Percentiles rank a stretch among this genome's conserved stretches.
phyloP scores from a whole-genome alignment of 2,888 invertebrate genomes.

The Aradus depressus region DNA sequence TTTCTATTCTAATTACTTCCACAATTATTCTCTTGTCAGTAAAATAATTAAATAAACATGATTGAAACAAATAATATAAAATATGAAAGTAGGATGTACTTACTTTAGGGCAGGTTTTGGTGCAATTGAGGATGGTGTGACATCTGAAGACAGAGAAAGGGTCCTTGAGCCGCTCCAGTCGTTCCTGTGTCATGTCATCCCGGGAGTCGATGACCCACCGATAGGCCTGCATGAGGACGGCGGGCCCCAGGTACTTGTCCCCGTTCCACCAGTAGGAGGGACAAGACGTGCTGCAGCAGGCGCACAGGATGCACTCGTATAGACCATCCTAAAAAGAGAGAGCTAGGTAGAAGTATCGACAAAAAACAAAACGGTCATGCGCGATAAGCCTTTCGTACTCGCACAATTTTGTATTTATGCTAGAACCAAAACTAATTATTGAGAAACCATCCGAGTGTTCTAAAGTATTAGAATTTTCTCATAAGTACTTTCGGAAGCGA shows the following conservation, averaged over 20 bases:
- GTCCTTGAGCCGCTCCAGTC: slow-evolving; percentile 72
- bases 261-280: slow-evolving; percentile 99
- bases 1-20: too few relatives aligned
- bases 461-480: too few relatives aligned
- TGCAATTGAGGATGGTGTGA: slow-evolving; percentile 97
- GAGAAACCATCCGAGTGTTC: too few relatives aligned
- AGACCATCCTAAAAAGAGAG: slow-evolving; percentile 61
- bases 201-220: slow-evolving; percentile 96
- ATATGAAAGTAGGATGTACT: slow-evolving; percentile 16
- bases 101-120: slow-evolving; percentile 88
- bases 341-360: too few relatives aligned
- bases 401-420: too few relatives aligned
- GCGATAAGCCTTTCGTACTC: too few relatives aligned
- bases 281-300: slow-evolving; percentile 94
- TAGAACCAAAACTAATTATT: too few relatives aligned
- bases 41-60: too few relatives aligned
- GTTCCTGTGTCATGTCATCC: slow-evolving; percentile 65
- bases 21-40: too few relatives aligned
- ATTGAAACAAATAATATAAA: background rate
- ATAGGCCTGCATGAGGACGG: slow-evolving; percentile 98
- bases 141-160: slow-evolving; percentile 89
- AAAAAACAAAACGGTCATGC: too few relatives aligned
- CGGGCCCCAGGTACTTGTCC: slow-evolving; percentile 94
- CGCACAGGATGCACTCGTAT: slow-evolving; percentile 95
- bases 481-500: too few relatives aligned